phyloP scores from a whole-genome alignment of 2,888 invertebrate genomes.

The Deroplatys truncata region DNA sequence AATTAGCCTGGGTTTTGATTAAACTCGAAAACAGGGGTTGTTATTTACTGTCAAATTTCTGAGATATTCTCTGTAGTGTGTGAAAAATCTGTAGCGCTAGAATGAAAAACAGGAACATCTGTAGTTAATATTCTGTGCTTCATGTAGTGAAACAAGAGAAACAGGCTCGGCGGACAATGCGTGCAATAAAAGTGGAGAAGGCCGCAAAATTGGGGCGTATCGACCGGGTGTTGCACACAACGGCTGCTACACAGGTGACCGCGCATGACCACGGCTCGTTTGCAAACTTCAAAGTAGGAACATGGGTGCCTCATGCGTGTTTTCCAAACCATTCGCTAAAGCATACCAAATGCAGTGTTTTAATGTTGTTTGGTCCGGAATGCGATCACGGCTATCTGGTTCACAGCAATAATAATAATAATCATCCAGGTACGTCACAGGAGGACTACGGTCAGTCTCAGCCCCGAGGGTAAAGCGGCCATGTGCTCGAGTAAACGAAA shows the following conservation, averaged over 20 bases:
- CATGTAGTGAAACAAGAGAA: neutral
- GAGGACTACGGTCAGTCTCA: no score
- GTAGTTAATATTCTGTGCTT: neutral
- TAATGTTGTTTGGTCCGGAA: neutral
- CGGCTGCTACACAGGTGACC: neutral
- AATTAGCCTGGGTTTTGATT: no score
- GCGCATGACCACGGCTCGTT: neutral
- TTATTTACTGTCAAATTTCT: no score
- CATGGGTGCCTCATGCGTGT: neutral
- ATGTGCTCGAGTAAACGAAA: neutral
- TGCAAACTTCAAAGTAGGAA: neutral
- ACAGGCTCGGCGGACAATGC: neutral
- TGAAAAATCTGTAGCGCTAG: no score
- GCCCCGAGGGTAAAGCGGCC: neutral
- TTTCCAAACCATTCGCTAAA: neutral
- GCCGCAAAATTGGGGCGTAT: neutral
- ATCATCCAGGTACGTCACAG: no score
- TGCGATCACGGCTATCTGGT: neutral
- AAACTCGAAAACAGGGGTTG: no score
- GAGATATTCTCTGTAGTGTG: no score
- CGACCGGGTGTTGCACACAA: neutral
- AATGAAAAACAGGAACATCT: neutral
- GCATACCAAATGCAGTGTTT: neutral
- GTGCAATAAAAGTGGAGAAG: neutral
- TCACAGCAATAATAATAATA: neutral